Base-by-base conservation (phyloP, 2,888 invertebrate species). In the Euphydryas editha region DNA sequence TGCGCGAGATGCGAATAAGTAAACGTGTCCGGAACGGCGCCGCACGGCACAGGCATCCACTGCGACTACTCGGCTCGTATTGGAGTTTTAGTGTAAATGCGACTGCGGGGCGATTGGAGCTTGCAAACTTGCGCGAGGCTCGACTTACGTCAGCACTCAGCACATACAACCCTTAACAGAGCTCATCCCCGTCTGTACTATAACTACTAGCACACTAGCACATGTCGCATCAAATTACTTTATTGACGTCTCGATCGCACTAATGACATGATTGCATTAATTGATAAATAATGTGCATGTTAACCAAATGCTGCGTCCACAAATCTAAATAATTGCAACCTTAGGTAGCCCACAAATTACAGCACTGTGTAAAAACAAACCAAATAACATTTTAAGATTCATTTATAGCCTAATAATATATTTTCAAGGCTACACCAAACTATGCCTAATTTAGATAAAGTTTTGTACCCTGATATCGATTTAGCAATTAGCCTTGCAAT, bases 31-130 rank as follows among this genome's bases (percentile, higher is more conserved):
- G 74, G 70, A 65, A 62, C 57, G 51, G 46, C 73, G 80, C 78
- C 81, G 81, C 73, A 76, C 72, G 69, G 78, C 81, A 85, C 87
- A 76, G 78, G 85, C 82, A 82, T 81, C 81, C 88, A 80, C 87
- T 81, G 69, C 85, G 84, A 73, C 77, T 73, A 78, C 80, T 81
- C 81, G 81, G 73, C 78, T 78, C 77, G 75, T 77, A 72, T 68
- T 72, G 69, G 61, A 69, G 49, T 44, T 51, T 58, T 17, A 24
- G 51, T 59, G 61, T 51, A 57, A 54, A 37, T 62, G 62, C 62
- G 62, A 44, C 62, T 59, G 56, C 59, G 39, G 59, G n/a, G 59
- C 51, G 69, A 61, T 42, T 59, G 69, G 60, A 66, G 60, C 69
- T 65, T 42, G 66, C 62, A 42, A 55, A 15, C 51, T 66, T 69